A percentile compares a stretch with the other conserved stretches of the same genome.
phyloP scores from a whole-genome alignment of 2,888 invertebrate species.

The Heteromyza rotundicornis region DNA sequence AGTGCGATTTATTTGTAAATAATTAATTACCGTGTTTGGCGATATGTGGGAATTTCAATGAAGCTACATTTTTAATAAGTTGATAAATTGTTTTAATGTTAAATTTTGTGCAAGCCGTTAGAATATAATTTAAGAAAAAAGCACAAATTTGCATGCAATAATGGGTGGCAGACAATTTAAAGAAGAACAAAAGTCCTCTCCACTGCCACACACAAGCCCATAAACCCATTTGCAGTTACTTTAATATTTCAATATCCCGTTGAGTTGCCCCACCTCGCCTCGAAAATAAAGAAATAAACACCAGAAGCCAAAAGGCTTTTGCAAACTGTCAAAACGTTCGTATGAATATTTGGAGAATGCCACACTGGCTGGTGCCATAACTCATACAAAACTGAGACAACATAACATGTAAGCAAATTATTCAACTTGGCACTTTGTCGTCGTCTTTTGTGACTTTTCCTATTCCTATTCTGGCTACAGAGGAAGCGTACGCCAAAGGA shows the following conservation, averaged over 20 bases:
- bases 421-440: constrained; percentile 33
- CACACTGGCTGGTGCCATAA: constrained; percentile 16
- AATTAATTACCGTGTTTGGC: too few species aligned
- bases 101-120: too few species aligned
- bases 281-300: constrained; percentile 1
- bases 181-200: constrained; percentile 20
- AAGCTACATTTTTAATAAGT: too few species aligned
- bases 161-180: too few species aligned
- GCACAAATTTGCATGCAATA: too few species aligned
- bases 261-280: constrained; percentile 7
- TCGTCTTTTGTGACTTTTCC: constrained; percentile 4
- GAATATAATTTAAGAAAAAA: too few species aligned
- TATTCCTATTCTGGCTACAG: not conserved
- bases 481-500: not conserved
- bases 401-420: constrained; percentile 37
- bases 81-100: too few species aligned
- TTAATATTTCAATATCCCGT: constrained; percentile 33
- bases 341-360: constrained; percentile 5
- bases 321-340: constrained; percentile 9
- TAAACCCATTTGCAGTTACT: constrained; percentile 26
- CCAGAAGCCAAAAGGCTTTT: constrained; percentile 3
- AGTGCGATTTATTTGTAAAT: not conserved
- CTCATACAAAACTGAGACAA: constrained; percentile 31
- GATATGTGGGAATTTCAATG: too few species aligned
- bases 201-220: constrained; percentile 10